Conservation (phyloP, 2,113 vertebrate species). For the Amazona guildingii region DNA sequence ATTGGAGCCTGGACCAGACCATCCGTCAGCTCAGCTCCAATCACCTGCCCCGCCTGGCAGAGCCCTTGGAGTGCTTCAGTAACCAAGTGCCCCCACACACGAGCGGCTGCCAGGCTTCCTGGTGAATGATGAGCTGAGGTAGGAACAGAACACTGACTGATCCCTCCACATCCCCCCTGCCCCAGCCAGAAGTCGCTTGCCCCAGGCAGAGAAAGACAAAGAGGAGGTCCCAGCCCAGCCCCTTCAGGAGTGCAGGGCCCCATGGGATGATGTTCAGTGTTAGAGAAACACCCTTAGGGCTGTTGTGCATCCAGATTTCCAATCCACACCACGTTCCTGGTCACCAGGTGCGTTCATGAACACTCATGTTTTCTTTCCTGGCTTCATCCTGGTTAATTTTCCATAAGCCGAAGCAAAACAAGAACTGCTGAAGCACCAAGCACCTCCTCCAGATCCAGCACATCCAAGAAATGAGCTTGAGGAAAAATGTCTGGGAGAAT, state of each 20-base stretch:
- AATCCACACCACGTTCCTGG: background rate
- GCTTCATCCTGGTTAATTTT: background rate
- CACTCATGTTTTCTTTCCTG: background rate
- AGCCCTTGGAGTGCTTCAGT: background rate
- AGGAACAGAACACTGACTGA: background rate
- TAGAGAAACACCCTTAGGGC: background rate
- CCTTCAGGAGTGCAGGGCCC: fast-evolving
- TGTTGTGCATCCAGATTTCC: background rate
- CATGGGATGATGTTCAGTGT: background rate
- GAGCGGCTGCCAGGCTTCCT: background rate
- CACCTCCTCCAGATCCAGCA: background rate
- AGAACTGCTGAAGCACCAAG: background rate
- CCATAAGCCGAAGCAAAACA: background rate
- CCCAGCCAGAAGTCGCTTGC: fast-evolving
- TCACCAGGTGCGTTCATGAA: background rate
- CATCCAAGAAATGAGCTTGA: background rate
- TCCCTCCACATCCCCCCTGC: background rate
- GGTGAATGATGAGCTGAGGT: background rate
- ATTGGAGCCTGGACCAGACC: background rate
- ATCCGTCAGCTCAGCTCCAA: background rate
- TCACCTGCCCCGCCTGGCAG: background rate
- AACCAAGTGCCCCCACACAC: background rate
- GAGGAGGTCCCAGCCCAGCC: background rate
- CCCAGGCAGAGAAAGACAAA: background rate
- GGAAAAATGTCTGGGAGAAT: background rate